Evolutionary conservation across 2,797 vertebrate species (phyloP), one percentile per base, ranked within the genome.

Genomic region (Squalus acanthias): DNA sequence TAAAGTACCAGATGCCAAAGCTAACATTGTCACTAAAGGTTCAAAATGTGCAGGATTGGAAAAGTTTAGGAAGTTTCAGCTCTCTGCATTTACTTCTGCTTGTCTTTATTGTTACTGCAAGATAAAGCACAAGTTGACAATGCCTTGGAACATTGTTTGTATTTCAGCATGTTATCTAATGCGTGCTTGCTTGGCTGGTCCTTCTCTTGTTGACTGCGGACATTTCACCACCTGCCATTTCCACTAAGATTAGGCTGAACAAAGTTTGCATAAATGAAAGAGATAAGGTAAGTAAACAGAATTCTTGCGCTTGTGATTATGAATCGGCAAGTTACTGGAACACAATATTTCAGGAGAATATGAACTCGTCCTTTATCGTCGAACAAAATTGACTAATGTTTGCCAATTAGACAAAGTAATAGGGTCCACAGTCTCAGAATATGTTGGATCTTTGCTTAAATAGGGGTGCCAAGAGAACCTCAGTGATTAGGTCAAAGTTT

Each of bases 141-240:
- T 74, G 46, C 69, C 15, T 76, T 33, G 69, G 70, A 95, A 26
- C 53, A 20, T 74, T 95, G 50, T 76, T 76, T 72, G 46, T 53
- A 74, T 72, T 95, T 95, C 50, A 76, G 70, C 72, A 53, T 2
- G 3, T 53, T 95, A 76, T 95, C 94, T 10, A 57, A n/a, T 95
- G 26, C 50, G 13, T 20, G 29, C 70, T 74, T 20, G 29, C 70
- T 74, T 74, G 70, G 46, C 94, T 74, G 24, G 91, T 46, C 65
- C 33, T 39, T 93, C 46, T 93, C 39, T 69, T 93, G 63, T 93
- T 46, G 63, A 46, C 63, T 67, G 91, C 0, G 63, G 50, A 95
- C 46, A 95, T 95, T 95, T 95, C 39, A 29, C 46, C n/a, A 72
- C 65, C 69, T 95, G 93, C 76, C 94, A 76, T 95, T 76, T 74